Evolutionary conservation across 2,888 invertebrate genomes (phyloP).

Genomic region (Synergus laeviventris): DNA sequence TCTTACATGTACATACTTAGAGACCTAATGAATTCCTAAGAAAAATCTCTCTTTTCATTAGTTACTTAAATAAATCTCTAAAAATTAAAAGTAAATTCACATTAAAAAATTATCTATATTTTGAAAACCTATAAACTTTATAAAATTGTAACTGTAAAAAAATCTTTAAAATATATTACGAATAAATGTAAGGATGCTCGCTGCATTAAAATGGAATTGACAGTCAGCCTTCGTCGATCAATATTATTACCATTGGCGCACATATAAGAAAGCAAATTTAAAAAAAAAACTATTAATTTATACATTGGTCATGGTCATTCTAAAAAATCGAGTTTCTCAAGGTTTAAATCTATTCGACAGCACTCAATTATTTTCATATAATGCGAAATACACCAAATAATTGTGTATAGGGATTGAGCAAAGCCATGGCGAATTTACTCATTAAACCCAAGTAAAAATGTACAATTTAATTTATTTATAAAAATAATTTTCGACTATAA

Average conservation of each 20-base stretch:
- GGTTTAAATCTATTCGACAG: too few relatives aligned
- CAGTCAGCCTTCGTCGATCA: conserved; percentile 56
- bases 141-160: background rate
- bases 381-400: conserved; percentile 6
- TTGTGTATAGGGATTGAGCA: background rate
- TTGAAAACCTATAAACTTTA: background rate
- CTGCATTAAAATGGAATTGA: conserved; percentile 33
- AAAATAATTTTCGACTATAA: background rate
- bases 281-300: background rate
- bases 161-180: background rate
- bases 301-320: background rate
- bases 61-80: background rate
- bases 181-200: background rate
- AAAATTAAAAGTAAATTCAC: background rate
- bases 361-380: background rate
- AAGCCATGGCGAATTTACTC: background rate
- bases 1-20: background rate
- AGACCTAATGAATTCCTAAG: background rate
- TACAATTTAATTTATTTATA: too few relatives aligned
- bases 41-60: background rate
- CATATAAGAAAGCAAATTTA: conserved; percentile 46
- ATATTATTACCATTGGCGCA: conserved; percentile 57
- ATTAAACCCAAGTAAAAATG: background rate
- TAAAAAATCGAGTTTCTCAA: background rate
- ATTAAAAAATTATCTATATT: background rate